These are phyloP conservation scores for Drosophila suboccidentalis DNA, from an alignment of 2,888 invertebrate species.

Conservation along the genomic window DNA sequence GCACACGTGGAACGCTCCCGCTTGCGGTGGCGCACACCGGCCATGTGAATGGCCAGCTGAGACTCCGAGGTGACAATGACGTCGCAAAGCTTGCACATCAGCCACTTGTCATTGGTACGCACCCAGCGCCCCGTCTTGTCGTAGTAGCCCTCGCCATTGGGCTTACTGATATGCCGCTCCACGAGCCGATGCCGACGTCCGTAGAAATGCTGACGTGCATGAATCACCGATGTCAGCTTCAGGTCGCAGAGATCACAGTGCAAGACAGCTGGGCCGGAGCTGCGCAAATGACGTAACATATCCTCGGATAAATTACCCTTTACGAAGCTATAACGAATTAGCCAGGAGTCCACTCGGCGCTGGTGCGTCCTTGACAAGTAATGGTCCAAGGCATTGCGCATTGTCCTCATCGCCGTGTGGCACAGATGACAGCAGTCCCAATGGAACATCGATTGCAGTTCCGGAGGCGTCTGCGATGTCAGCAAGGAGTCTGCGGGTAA, in stretches of 20 bases:
- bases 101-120: slow-evolving; percentile 64
- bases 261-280: slow-evolving; percentile 40
- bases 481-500: slow-evolving; percentile 11
- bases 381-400: slow-evolving; percentile 66
- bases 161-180: slow-evolving; percentile 41
- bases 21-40: slow-evolving; percentile 65
- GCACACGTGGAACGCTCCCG: slow-evolving; percentile 25
- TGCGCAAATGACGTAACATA: slow-evolving; percentile 41
- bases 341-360: slow-evolving; percentile 60
- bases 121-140: slow-evolving; percentile 60
- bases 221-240: slow-evolving; percentile 61
- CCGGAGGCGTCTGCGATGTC: slow-evolving; percentile 33
- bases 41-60: slow-evolving; percentile 64
- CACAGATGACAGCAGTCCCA: slow-evolving; percentile 67
- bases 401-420: slow-evolving; percentile 51
- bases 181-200: slow-evolving; percentile 70
- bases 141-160: slow-evolving; percentile 60
- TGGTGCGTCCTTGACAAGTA: slow-evolving; percentile 59
- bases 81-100: slow-evolving; percentile 66
- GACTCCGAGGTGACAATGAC: slow-evolving; percentile 71
- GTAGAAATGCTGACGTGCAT: slow-evolving; percentile 67
- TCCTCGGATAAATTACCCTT: slow-evolving; percentile 35
- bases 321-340: slow-evolving; percentile 46
- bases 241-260: slow-evolving; percentile 71
- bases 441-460: slow-evolving; percentile 57